Conservation (phyloP, 2,113 vertebrate genomes). For the Acanthisitta chloris region DNA sequence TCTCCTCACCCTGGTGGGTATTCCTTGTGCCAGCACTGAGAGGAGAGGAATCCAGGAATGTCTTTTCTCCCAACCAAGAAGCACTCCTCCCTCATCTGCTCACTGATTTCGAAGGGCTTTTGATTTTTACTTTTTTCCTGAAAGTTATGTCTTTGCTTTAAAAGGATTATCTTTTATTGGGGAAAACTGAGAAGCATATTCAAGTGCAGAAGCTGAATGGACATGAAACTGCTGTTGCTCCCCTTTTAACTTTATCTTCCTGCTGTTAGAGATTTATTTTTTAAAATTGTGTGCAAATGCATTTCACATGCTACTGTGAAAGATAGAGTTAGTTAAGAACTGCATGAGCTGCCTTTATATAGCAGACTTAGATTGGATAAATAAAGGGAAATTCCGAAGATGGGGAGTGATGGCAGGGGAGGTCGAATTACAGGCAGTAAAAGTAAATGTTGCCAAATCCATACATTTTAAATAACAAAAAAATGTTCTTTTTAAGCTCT, state of each 20-base stretch:
- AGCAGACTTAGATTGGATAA: not conserved
- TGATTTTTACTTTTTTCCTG: not conserved
- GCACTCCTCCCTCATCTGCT: not conserved
- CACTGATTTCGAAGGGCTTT: accelerated
- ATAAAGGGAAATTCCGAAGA: not conserved
- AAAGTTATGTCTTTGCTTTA: not conserved
- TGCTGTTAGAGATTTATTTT: not conserved
- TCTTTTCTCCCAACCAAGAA: not conserved
- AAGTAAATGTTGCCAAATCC: not conserved
- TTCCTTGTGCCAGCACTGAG: not conserved
- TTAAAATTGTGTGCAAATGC: not conserved
- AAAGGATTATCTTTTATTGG: not conserved
- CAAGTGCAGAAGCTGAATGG: not conserved
- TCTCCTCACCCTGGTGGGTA: not conserved
- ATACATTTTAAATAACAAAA: constrained; percentile 1
- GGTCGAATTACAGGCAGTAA: not conserved
- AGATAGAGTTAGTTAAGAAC: not conserved
- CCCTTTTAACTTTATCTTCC: not conserved
- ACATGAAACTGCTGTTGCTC: not conserved
- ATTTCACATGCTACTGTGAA: not conserved
- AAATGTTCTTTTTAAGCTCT: not conserved
- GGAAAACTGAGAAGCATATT: not conserved
- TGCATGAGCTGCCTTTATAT: not conserved
- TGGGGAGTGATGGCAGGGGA: not conserved
- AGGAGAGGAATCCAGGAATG: not conserved